Evolutionary conservation across 2,113 vertebrate species (phyloP), one percentile per base, ranked within the genome.

Genomic region (Trogon melanurus): DNA sequence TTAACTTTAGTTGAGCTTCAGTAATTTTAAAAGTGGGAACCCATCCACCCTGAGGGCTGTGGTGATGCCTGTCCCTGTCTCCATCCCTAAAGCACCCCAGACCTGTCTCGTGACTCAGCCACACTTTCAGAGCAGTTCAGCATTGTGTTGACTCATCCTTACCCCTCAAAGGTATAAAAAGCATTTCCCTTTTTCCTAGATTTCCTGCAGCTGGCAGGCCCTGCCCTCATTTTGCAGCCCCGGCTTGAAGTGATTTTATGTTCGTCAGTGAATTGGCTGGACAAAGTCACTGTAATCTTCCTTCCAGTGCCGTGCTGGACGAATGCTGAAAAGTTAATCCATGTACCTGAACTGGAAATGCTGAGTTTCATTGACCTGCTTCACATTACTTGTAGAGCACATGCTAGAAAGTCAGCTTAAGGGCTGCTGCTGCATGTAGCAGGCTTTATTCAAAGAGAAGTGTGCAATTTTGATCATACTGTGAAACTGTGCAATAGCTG

Each of bases 191-290:
- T n/a, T 96, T 95, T 93, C 92, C 83, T 95, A 72, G 85, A 90
- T 91, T 94, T 86, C 79, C 69, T 84, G 26, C 3, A 7, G 61
- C 88, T 96, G 92, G 79, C 95, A 89, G 57, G 41, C 53, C 27
- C 81, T 91, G 62, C 64, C 44, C 88, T 80, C 57, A 13, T 61
- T 93, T 75, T 84, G 73, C 65, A 95, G 84, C 30, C 66, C 57
- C 92, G 92, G 88, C 76, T 91, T 96, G 93, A 92, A 92, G 45
- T 91, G 76, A 94, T 96, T 95, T 93, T 88, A 29, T 50, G 51
- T 80, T 94, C 82, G 79, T 38, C 41, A 75, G 69, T 75, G 79
- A 79, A 69, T 92, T 91, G 79, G 69, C 79, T 92, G 79, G 67
- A 70, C 0, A 0, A 67, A 80, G 38, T 62, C 2, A 1, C 36